A percentile compares a stretch with the other conserved stretches of the same genome.
Evolutionary conservation across 2,888 invertebrate species (phyloP).

Genomic region (Dermolepida albohirtum): DNA sequence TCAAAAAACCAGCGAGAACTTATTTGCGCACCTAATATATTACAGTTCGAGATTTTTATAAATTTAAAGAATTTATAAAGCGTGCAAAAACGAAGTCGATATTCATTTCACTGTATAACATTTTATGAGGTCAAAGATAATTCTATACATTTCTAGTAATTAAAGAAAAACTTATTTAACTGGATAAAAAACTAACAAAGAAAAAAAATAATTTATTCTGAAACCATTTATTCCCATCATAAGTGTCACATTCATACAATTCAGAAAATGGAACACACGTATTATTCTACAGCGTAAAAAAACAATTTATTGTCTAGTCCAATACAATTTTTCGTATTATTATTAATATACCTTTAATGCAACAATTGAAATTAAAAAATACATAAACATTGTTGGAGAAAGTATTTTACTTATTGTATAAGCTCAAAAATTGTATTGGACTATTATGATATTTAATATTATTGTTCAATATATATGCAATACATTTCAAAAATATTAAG

Average conservation of each 20-base stretch:
- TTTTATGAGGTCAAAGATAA: no score
- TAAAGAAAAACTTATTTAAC: neutral
- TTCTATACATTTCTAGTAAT: no score
- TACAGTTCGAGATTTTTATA: no score
- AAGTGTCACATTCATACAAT: constrained; percentile 45
- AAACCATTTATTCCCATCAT: constrained; percentile 46
- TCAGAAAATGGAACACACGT: constrained; percentile 45
- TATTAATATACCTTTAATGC: no score
- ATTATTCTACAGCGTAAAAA: constrained; percentile 43
- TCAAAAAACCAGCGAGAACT: no score
- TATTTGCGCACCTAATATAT: no score
- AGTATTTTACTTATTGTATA: constrained; percentile 21
- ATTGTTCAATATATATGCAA: constrained; percentile 39
- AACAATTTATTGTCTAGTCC: constrained; percentile 38
- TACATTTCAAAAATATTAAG: constrained; percentile 44
- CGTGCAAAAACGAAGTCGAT: no score
- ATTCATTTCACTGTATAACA: no score
- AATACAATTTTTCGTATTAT: constrained; percentile 26
- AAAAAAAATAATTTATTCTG: constrained; percentile 39
- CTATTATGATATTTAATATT: constrained; percentile 36
- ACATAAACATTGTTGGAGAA: constrained; percentile 20
- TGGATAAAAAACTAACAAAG: constrained; percentile 29
- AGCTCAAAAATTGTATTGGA: constrained; percentile 39
- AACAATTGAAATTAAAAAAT: constrained; percentile 7
- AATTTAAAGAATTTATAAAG: no score